These are phyloP conservation scores for Athrips mouffetella DNA, from an alignment of 2,888 invertebrate genomes.

Conservation along the genomic window DNA sequence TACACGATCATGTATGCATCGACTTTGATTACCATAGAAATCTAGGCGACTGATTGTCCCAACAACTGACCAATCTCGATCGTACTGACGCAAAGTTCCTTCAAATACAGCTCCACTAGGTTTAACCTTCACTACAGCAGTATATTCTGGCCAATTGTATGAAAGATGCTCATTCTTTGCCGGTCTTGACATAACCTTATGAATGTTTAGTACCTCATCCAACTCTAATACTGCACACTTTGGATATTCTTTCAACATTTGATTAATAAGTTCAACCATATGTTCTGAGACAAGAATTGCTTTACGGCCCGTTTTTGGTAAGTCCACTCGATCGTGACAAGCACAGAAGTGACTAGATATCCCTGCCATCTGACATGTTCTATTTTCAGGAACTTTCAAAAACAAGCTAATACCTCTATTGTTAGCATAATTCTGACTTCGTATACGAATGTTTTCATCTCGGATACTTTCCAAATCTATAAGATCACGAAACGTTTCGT, in stretches of 20 bases:
- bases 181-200: not conserved
- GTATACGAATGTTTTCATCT: slow-evolving; percentile 27
- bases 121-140: not conserved
- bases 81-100: not conserved
- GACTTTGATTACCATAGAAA: slow-evolving; percentile 7
- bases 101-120: slow-evolving; percentile 12
- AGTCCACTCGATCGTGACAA: slow-evolving; percentile 77
- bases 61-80: not conserved
- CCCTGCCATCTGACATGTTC: slow-evolving; percentile 84
- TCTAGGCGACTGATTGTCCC: slow-evolving; percentile 9
- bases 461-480: slow-evolving; percentile 54
- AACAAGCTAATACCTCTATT: slow-evolving; percentile 84
- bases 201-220: not conserved
- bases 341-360: slow-evolving; percentile 90
- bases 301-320: not conserved
- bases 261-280: not conserved
- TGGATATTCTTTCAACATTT: not conserved
- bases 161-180: not conserved
- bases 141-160: slow-evolving; percentile 29
- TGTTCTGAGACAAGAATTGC: not conserved
- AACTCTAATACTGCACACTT: slow-evolving; percentile 1
- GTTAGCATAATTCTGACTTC: slow-evolving; percentile 58
- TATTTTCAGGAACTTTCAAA: slow-evolving; percentile 77
- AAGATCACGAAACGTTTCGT: slow-evolving; percentile 84
- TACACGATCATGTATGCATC: not conserved